Percentiles rank a stretch among this genome's conserved stretches.
Evolutionary conservation across 2,113 vertebrate genomes (phyloP).

Genomic region (Pipa parva): DNA sequence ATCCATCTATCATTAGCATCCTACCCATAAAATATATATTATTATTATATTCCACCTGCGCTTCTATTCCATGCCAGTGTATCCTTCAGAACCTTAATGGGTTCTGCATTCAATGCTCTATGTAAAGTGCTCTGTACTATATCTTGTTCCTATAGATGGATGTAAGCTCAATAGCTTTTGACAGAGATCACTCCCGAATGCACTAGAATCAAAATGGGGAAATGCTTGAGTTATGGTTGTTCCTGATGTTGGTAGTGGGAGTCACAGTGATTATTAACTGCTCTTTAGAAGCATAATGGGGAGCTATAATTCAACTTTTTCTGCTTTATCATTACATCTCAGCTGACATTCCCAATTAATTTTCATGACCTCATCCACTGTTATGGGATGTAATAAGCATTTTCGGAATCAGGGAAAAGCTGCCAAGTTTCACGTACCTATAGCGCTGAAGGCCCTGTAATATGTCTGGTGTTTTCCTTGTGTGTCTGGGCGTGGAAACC

Average conservation of each 20-base stretch:
- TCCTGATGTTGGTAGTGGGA: slow-evolving; percentile 33
- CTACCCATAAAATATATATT: too few species aligned
- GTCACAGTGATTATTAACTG: slow-evolving; percentile 41
- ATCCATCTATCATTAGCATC: too few species aligned
- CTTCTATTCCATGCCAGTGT: too few species aligned
- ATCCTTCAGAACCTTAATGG: too few species aligned
- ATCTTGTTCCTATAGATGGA: slow-evolving; percentile 31
- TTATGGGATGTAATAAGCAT: slow-evolving; percentile 43
- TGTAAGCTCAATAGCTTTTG: slow-evolving; percentile 38
- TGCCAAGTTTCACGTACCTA: slow-evolving; percentile 32
- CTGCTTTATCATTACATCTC: slow-evolving; percentile 44
- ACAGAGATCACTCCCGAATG: slow-evolving; percentile 34
- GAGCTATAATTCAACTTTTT: slow-evolving; percentile 37
- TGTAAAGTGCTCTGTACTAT: slow-evolving; percentile 32
- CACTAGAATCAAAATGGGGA: slow-evolving; percentile 33
- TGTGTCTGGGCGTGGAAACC: background rate
- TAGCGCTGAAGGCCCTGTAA: slow-evolving; percentile 8
- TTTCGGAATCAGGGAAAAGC: slow-evolving; percentile 39
- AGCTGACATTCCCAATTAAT: slow-evolving; percentile 43
- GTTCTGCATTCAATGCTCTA: slow-evolving; percentile 15
- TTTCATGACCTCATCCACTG: slow-evolving; percentile 42
- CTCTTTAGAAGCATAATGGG: slow-evolving; percentile 40
- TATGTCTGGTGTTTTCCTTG: background rate
- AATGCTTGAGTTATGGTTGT: slow-evolving; percentile 35
- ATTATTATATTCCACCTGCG: too few species aligned